Evolutionary conservation across 2,888 invertebrate genomes (phyloP).

Genomic region (Ophion slaviceki): DNA sequence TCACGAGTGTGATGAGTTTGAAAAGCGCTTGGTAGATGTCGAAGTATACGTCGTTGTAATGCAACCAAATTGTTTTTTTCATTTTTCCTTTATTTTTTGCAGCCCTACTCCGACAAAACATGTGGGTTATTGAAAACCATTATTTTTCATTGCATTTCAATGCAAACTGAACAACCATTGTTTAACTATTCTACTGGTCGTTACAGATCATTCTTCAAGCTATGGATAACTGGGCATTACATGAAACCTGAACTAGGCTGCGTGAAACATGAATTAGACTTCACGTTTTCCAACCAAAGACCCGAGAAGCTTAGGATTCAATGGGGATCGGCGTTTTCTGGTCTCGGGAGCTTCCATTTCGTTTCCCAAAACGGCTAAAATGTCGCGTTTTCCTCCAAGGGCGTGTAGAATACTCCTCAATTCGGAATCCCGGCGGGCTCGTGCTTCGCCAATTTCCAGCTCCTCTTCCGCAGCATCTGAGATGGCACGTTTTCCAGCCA

Average conservation of each 20-base stretch:
- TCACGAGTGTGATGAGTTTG: too few relatives aligned
- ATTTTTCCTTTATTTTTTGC: not conserved
- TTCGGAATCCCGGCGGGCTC: conserved; percentile 8
- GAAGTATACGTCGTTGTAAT: too few relatives aligned
- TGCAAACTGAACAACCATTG: too few relatives aligned
- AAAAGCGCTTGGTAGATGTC: too few relatives aligned
- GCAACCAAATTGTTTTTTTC: too few relatives aligned
- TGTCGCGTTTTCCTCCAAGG: not conserved
- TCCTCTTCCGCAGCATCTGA: not conserved
- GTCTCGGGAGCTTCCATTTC: not conserved
- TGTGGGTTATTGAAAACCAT: not conserved
- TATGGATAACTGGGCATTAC: not conserved
- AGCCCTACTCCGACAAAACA: not conserved
- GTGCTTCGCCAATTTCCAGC: not conserved
- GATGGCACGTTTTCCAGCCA: conserved; percentile 16
- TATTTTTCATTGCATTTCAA: not conserved
- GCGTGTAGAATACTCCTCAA: not conserved
- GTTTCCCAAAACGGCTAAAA: not conserved
- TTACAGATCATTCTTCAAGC: not conserved
- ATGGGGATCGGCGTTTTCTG: not conserved
- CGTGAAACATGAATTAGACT: not conserved
- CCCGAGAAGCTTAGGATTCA: not conserved
- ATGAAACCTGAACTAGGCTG: too few relatives aligned
- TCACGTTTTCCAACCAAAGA: conserved; percentile 11
- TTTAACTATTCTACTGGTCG: not conserved